These are phyloP conservation scores for Pangasius mekongensis DNA, from an alignment of 2,797 vertebrate genomes.

Conservation along the genomic window DNA sequence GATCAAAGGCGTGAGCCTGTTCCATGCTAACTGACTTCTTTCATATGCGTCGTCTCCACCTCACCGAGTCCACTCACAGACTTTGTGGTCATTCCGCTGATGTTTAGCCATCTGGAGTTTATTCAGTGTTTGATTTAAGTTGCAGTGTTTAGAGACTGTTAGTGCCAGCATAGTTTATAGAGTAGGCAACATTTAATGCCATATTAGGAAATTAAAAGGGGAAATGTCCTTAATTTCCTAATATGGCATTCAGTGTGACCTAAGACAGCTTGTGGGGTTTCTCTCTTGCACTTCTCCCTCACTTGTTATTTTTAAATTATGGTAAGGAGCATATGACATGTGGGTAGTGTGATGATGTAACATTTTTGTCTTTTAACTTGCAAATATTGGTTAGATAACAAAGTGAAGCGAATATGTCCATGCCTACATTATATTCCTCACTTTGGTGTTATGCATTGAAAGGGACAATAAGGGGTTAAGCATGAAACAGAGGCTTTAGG, in stretches of 20 bases:
- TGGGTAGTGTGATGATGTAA: too few relatives aligned
- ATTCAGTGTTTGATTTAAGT: background rate
- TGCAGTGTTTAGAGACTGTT: conserved; percentile 7
- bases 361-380: background rate
- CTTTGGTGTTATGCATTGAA: background rate
- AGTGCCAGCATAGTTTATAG: conserved; percentile 22
- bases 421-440: background rate
- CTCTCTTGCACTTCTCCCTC: background rate
- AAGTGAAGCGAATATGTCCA: background rate
- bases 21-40: conserved; percentile 19
- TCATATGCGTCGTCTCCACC: conserved; percentile 7
- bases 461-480: background rate
- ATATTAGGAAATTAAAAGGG: conserved; percentile 52
- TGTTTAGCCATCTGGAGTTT: conserved; percentile 11
- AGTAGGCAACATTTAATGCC: conserved; percentile 54
- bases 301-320: background rate
- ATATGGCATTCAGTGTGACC: conserved; percentile 20
- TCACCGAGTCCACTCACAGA: background rate
- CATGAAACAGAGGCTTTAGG: background rate
- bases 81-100: background rate
- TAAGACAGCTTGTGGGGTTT: background rate
- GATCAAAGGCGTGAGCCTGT: conserved; percentile 30
- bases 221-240: conserved; percentile 45
- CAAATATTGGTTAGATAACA: background rate
- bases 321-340: background rate